A percentile compares a stretch with the other conserved stretches of the same genome.
Evolutionary conservation across 1,140 invertebrate genomes (phyloP).

Genomic region (Hypothenemus hampei): DNA sequence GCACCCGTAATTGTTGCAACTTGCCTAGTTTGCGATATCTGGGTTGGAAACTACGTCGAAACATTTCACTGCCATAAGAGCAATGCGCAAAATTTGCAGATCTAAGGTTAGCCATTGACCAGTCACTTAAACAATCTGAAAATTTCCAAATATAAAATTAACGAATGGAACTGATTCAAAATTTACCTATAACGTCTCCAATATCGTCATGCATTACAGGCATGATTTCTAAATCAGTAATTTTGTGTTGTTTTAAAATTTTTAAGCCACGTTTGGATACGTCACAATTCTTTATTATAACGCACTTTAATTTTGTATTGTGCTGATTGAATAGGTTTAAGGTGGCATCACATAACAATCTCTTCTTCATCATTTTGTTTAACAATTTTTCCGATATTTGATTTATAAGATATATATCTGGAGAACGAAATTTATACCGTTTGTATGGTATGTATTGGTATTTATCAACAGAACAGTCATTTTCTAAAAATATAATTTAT

Average conservation of each 20-base stretch:
- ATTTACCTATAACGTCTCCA: conserved; percentile 38
- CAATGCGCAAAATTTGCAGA: conserved; percentile 63
- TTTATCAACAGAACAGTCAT: conserved; percentile 24
- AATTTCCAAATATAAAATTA: conserved; percentile 12
- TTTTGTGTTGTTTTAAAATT: conserved; percentile 62
- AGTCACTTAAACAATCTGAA: conserved; percentile 62
- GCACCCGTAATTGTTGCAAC: conserved; percentile 56
- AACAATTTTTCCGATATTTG: conserved; percentile 65
- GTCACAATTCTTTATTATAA: conserved; percentile 52
- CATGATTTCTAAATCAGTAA: conserved; percentile 56
- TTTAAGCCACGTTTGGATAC: conserved; percentile 61
- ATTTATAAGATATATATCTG: conserved; percentile 61
- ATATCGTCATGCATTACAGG: conserved; percentile 36
- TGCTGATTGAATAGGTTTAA: conserved; percentile 62
- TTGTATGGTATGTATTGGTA: conserved; percentile 20
- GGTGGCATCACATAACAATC: conserved; percentile 59
- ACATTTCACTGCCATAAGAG: conserved; percentile 54
- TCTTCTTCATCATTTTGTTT: conserved; percentile 57
- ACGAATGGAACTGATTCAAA: neutral
- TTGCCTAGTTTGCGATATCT: conserved; percentile 54
- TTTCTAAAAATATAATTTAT: neutral
- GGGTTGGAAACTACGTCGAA: conserved; percentile 48
- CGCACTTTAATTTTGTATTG: conserved; percentile 56
- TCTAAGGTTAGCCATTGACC: conserved; percentile 64
- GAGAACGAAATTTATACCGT: conserved; percentile 53